Evolutionary conservation across 2,113 vertebrate species (phyloP).

Genomic region (Xenotilapia caudafasciata): DNA sequence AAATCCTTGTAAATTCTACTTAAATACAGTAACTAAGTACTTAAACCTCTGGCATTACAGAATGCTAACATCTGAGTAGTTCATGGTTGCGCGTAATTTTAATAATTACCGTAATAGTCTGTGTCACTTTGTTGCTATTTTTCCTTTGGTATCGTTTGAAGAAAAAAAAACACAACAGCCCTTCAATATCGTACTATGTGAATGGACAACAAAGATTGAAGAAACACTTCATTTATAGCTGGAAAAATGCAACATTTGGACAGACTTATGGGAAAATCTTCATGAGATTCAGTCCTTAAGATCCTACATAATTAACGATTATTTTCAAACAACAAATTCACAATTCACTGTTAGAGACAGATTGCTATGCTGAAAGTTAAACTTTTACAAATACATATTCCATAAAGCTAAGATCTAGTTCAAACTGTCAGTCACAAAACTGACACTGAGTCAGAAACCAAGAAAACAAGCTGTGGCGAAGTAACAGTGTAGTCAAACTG

Average conservation of each 20-base stretch:
- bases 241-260: not conserved
- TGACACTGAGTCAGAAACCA: rapidly evolving
- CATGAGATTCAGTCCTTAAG: not conserved
- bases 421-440: not conserved
- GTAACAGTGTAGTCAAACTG: not conserved
- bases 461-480: not conserved
- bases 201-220: not conserved
- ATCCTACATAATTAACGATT: not conserved
- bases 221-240: rapidly evolving
- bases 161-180: rapidly evolving
- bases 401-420: not conserved
- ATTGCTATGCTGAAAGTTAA: not conserved
- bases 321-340: not conserved
- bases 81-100: not conserved
- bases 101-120: not conserved
- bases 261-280: not conserved
- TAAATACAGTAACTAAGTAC: not conserved
- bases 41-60: not conserved
- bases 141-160: not conserved
- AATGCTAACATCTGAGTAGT: rapidly evolving
- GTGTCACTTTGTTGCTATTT: not conserved
- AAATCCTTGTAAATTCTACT: not conserved
- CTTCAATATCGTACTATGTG: not conserved
- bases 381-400: not conserved
- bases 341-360: rapidly evolving